These are phyloP conservation scores for Holothuria leucospilota DNA, from an alignment of 53 echinoderm and acorn worm genomes.

Conservation along the genomic window DNA sequence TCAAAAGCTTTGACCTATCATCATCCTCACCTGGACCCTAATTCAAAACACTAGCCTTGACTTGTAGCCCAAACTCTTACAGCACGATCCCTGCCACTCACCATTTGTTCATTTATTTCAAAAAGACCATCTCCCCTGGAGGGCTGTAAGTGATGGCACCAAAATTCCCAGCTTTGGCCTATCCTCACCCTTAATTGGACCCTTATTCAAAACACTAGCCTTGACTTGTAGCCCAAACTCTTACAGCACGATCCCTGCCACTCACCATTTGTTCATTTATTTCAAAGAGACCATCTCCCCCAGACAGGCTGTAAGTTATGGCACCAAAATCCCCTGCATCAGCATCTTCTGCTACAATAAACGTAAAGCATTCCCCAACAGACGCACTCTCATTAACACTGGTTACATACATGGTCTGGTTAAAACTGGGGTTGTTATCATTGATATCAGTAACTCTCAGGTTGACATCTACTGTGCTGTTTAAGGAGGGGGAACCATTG, in stretches of 20 bases:
- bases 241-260: slow-evolving; percentile 16
- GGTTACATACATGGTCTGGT: slow-evolving; percentile 53
- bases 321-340: slow-evolving; percentile 75
- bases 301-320: slow-evolving; percentile 77
- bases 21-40: too few relatives aligned
- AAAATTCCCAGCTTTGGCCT: slow-evolving; percentile 47
- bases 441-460: slow-evolving; percentile 86
- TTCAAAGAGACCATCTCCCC: slow-evolving; percentile 79
- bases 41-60: too few relatives aligned
- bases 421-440: slow-evolving; percentile 84
- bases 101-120: slow-evolving; percentile 74
- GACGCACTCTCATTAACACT: slow-evolving; percentile 74
- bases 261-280: slow-evolving; percentile 83
- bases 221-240: too few relatives aligned
- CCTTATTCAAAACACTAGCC: too few relatives aligned
- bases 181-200: too few relatives aligned
- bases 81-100: slow-evolving; percentile 60
- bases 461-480: slow-evolving; percentile 72
- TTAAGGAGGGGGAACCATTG: slow-evolving; percentile 70
- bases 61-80: too few relatives aligned
- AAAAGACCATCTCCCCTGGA: slow-evolving; percentile 80
- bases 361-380: slow-evolving; percentile 62
- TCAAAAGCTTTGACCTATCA: too few relatives aligned
- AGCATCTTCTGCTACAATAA: slow-evolving; percentile 74
- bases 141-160: slow-evolving; percentile 80